A percentile compares a stretch with the other conserved stretches of the same genome.
Evolutionary conservation across 1,140 invertebrate genomes (phyloP).

Genomic region (Cecropterus lyciades): DNA sequence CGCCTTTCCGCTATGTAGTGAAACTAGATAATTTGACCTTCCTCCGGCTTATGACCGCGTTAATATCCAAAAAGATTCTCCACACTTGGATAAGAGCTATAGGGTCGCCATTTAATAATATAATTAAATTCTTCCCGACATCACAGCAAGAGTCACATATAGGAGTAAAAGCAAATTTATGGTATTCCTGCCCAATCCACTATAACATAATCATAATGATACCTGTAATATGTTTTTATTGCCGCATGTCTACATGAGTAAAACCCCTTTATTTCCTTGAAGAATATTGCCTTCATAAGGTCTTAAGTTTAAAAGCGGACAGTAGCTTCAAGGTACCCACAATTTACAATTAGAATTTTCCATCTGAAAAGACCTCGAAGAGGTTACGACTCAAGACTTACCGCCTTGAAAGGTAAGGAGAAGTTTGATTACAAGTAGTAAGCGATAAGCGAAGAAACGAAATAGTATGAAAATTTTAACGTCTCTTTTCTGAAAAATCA

Average conservation of each 20-base stretch:
- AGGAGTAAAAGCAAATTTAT: too few relatives aligned
- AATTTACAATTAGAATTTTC: constrained; percentile 35
- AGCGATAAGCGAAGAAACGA: constrained; percentile 7
- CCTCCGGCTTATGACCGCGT: too few relatives aligned
- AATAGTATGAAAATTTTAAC: neutral
- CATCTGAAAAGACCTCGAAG: constrained; percentile 27
- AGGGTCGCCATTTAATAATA: too few relatives aligned
- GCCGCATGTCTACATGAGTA: neutral
- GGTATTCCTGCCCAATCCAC: too few relatives aligned
- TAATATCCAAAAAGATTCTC: too few relatives aligned
- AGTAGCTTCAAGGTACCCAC: constrained; percentile 18
- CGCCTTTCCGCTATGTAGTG: too few relatives aligned
- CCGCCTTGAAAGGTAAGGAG: neutral
- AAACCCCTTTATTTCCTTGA: neutral
- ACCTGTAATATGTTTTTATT: neutral
- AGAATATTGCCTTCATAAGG: neutral
- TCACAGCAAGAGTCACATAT: too few relatives aligned
- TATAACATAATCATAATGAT: too few relatives aligned
- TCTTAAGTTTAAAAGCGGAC: constrained; percentile 9
- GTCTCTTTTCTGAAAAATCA: too few relatives aligned
- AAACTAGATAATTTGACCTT: too few relatives aligned
- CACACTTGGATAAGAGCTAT: too few relatives aligned
- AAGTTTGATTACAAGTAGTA: neutral
- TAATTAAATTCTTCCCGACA: too few relatives aligned
- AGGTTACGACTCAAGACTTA: constrained; percentile 2